Conservation (phyloP, 92 coral and sea anemone genomes). For the Palythoa caribaeorum region DNA sequence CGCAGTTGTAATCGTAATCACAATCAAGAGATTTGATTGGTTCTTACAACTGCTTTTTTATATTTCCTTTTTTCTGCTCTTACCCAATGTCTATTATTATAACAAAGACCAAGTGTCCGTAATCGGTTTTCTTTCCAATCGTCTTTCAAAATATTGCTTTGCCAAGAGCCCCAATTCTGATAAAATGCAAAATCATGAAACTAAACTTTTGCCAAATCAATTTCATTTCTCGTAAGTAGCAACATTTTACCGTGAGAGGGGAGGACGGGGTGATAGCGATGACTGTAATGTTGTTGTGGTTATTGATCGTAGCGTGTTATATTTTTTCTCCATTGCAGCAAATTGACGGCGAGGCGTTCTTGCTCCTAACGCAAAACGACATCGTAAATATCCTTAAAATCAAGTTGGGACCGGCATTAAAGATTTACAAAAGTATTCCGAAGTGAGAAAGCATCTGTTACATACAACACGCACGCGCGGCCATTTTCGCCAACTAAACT, state of each 20-base stretch:
- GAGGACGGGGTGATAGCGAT: neutral
- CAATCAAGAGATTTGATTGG: no score
- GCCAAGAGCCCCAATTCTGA: no score
- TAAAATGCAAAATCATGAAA: no score
- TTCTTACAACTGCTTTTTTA: no score
- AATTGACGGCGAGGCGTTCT: conserved; percentile 98
- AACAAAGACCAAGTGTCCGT: no score
- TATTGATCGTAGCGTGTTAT: neutral
- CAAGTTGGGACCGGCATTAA: conserved; percentile 97
- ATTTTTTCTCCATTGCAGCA: conserved; percentile 65
- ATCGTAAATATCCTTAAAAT: conserved; percentile 94
- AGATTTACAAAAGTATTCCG: conserved; percentile 94
- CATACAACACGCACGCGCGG: neutral
- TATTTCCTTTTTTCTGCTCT: no score
- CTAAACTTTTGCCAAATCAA: no score
- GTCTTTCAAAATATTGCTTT: no score
- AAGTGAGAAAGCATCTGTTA: conserved; percentile 40
- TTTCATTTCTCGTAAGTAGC: no score
- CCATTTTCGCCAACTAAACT: neutral
- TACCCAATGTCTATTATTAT: no score
- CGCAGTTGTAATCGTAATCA: no score
- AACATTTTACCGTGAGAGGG: neutral
- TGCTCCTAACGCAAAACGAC: conserved; percentile 89
- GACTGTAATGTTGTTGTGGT: neutral
- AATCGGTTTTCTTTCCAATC: no score